A percentile compares a stretch with the other conserved stretches of the same genome.
phyloP scores from a whole-genome alignment of 30 jellyfish, hydroid and myxozoan genomes.

The Aurelia coerulea region DNA sequence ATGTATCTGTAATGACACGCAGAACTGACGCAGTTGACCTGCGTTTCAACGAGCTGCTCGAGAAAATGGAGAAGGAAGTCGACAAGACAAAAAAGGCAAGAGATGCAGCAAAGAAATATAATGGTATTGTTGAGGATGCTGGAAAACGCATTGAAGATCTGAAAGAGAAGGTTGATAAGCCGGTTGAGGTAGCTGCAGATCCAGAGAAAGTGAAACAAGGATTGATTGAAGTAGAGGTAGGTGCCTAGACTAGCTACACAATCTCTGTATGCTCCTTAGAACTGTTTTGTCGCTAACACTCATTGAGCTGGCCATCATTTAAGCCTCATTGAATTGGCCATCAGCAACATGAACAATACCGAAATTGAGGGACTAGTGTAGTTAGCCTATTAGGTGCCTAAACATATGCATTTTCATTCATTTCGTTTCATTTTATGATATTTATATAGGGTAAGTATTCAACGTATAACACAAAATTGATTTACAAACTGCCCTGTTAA shows the following conservation, averaged over 20 bases:
- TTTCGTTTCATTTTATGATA: too few species aligned
- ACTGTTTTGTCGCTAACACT: neutral
- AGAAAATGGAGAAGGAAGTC: slow-evolving; percentile 55
- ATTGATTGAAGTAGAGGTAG: slow-evolving; percentile 81
- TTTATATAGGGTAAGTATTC: too few species aligned
- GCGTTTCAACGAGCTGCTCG: slow-evolving; percentile 56
- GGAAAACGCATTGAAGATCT: slow-evolving; percentile 48
- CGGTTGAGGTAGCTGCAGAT: slow-evolving; percentile 86
- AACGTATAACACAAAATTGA: too few species aligned
- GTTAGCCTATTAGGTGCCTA: too few species aligned
- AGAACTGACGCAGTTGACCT: slow-evolving; percentile 69
- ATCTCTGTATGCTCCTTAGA: neutral
- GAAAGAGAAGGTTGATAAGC: slow-evolving; percentile 39
- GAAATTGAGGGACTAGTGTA: too few species aligned
- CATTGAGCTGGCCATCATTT: too few species aligned
- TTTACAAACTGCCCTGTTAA: too few species aligned
- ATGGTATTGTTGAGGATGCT: slow-evolving; percentile 46
- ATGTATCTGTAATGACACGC: slow-evolving; percentile 71
- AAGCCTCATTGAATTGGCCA: too few species aligned
- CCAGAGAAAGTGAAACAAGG: slow-evolving; percentile 86
- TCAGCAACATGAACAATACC: too few species aligned
- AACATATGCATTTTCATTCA: too few species aligned
- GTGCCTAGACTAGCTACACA: neutral
- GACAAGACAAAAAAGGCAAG: slow-evolving; percentile 53
- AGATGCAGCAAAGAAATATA: slow-evolving; percentile 55